Evolutionary conservation across 2,113 vertebrate species (phyloP).

Genomic region (Phodopus roborovskii): DNA sequence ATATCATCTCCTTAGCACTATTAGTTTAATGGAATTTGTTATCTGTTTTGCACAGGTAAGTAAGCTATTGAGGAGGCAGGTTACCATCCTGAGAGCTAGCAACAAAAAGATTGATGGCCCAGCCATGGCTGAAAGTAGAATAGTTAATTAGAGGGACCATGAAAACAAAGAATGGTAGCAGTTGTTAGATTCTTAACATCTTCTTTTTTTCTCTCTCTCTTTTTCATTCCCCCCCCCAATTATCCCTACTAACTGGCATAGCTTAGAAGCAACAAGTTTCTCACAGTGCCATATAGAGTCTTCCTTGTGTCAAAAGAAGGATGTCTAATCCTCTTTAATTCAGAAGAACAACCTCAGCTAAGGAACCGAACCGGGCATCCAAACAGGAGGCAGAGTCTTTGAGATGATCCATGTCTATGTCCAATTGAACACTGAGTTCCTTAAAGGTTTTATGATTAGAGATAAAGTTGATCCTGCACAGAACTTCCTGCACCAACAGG

Average conservation of each 20-base stretch:
- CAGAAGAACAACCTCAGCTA: neutral
- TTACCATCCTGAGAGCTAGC: neutral
- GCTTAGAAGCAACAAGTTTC: neutral
- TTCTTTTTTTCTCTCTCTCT: neutral
- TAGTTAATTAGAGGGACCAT: neutral
- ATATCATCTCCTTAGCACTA: neutral
- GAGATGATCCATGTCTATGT: neutral
- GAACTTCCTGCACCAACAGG: neutral
- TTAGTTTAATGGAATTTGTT: neutral
- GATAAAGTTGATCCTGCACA: neutral
- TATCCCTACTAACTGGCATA: neutral
- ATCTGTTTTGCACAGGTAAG: neutral
- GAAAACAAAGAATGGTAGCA: neutral
- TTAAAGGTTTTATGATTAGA: neutral
- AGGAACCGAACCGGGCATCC: neutral
- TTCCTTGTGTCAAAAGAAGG: neutral
- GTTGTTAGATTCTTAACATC: neutral
- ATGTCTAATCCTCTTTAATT: neutral
- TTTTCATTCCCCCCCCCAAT: no score
- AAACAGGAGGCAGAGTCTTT: neutral
- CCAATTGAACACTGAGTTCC: neutral
- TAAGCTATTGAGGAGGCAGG: neutral
- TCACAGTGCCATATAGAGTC: neutral
- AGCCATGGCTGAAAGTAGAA: neutral
- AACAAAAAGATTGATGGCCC: neutral